These are phyloP conservation scores for Lepisosteus oculatus DNA, from an alignment of 2,113 vertebrate genomes.

Conservation along the genomic window DNA sequence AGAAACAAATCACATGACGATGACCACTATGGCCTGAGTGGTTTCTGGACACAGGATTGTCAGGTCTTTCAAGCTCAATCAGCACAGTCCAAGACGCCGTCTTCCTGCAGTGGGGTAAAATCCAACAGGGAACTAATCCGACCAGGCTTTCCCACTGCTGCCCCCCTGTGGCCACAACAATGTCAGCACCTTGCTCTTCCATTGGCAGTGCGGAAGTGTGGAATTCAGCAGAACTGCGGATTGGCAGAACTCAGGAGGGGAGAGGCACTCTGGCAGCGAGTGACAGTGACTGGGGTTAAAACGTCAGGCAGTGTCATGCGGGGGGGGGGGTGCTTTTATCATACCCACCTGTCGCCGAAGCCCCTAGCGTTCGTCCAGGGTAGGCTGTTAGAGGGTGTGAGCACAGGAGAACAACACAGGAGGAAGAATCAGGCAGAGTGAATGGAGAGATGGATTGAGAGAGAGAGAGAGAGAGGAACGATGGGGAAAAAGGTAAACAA, in stretches of 20 bases:
- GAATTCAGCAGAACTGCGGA: background rate
- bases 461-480: constrained; percentile 32
- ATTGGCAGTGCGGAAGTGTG: background rate
- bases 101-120: no score
- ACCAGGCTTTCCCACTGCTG: no score
- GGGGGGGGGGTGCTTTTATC: constrained; percentile 46
- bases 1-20: no score
- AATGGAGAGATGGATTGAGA: constrained; percentile 20
- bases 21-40: no score
- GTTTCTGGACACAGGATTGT: no score
- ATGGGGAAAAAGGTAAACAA: constrained; percentile 33
- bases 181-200: background rate
- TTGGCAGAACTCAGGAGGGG: background rate
- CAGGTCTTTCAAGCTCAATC: no score
- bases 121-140: no score
- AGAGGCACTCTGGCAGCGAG: background rate
- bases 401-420: constrained; percentile 36
- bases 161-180: no score
- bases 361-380: constrained; percentile 86
- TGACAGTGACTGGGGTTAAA: constrained; percentile 41
- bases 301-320: constrained; percentile 69
- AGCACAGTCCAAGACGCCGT: no score
- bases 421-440: constrained; percentile 46
- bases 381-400: constrained; percentile 79
- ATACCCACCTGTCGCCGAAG: constrained; percentile 89